Evolutionary conservation across 2,888 invertebrate species (phyloP).

Genomic region (Lucinisca nassula): DNA sequence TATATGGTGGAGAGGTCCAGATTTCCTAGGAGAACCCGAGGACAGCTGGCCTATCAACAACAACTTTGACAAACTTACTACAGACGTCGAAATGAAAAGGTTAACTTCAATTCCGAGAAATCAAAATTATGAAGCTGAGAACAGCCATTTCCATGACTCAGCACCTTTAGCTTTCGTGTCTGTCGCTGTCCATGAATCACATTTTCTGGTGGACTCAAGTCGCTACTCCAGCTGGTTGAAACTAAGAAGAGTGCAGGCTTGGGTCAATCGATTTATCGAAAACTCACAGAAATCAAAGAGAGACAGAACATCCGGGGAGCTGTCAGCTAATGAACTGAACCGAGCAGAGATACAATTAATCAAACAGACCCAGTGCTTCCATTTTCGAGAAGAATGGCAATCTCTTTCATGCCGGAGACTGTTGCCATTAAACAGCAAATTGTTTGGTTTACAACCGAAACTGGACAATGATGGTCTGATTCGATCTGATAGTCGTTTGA

Average conservation of each 20-base stretch:
- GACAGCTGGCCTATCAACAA: conserved; percentile 6
- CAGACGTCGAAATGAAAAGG: background rate
- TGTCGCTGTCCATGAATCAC: background rate
- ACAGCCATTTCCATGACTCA: conserved; percentile 5
- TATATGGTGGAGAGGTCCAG: conserved; percentile 21
- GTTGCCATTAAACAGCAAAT: background rate
- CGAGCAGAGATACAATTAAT: background rate
- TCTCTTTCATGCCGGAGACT: background rate
- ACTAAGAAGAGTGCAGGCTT: no score
- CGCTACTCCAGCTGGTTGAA: conserved; percentile 1
- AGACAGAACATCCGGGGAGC: background rate
- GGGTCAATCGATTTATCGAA: background rate
- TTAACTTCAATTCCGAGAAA: background rate
- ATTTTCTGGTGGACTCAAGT: background rate
- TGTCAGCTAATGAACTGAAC: background rate
- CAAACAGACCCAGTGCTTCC: background rate
- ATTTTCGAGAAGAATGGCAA: background rate
- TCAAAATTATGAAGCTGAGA: background rate
- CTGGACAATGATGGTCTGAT: background rate
- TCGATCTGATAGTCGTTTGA: background rate
- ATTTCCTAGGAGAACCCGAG: conserved; percentile 6
- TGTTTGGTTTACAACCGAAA: no score
- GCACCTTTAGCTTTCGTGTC: background rate
- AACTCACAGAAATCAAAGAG: background rate
- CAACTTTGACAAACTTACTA: no score